Evolutionary conservation across 2,797 vertebrate species (phyloP), one percentile per base, ranked within the genome.

Genomic region (Apodemus agrarius): DNA sequence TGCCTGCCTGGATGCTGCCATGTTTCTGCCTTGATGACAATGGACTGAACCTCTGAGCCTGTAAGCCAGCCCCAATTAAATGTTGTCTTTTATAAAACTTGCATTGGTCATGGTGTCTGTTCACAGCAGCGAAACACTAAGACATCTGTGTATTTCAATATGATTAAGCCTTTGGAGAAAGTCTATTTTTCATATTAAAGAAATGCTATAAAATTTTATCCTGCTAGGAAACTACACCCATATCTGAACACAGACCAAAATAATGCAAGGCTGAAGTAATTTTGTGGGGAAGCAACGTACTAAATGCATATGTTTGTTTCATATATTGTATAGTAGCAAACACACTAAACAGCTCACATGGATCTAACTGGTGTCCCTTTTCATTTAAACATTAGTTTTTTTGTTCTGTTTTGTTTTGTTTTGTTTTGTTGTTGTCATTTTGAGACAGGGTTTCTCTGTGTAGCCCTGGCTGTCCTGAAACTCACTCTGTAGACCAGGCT

Each of bases 101-200:
- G n/a, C n/a, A n/a, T n/a, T n/a, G n/a, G n/a, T n/a, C n/a, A n/a
- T n/a, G n/a, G n/a, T n/a, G n/a, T n/a, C n/a, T n/a, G n/a, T n/a
- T n/a, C n/a, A n/a, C n/a, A n/a, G n/a, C n/a, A n/a, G n/a, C n/a
- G n/a, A n/a, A n/a, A n/a, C n/a, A n/a, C n/a, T n/a, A n/a, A n/a
- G n/a, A n/a, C n/a, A n/a, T n/a, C n/a, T n/a, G n/a, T n/a, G 78
- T 88, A 79, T 67, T 26, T 89, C 37, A 24, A 19, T 76, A 75
- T 90, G 57, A 67, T 72, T 85, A 86, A 93, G 74, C 91, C 65
- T 90, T 93, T 88, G 54, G 72, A 95, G 72, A 74, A 79, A 12
- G 59, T 84, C 8, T 59, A 46, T n/a, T 82, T 94, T 69, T 19
- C 61, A 9, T 26, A 37, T 94, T 93, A 61, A 85, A 54, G 34